phyloP scores from a whole-genome alignment of 2,888 invertebrate species.

The Erebia aethiops region DNA sequence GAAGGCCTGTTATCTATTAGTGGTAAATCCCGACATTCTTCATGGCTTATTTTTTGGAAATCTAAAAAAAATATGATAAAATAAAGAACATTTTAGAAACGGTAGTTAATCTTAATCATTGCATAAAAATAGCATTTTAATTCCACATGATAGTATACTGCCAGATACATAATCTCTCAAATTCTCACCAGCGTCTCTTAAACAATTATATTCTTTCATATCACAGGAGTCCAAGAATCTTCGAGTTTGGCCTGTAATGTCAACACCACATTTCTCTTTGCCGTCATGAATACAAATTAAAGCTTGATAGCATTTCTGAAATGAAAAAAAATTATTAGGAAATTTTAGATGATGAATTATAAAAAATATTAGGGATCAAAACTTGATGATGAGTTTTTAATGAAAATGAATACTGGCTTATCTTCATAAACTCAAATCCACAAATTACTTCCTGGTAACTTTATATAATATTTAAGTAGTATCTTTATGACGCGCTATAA shows the following conservation, averaged over 20 bases:
- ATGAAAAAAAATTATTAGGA: not conserved
- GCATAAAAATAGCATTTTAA: not conserved
- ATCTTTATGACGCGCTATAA: not conserved
- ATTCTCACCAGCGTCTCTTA: conserved; percentile 53
- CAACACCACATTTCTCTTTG: conserved; percentile 58
- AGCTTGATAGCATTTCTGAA: conserved; percentile 62
- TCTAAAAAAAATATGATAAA: not conserved
- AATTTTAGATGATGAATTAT: not conserved
- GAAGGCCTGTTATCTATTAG: conserved; percentile 37
- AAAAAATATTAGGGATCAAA: not conserved
- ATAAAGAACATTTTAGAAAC: not conserved
- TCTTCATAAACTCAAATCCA: conserved; percentile 7
- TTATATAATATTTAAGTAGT: too few relatives aligned
- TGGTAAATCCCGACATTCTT: conserved; percentile 49
- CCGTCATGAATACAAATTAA: conserved; percentile 64
- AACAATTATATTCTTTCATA: conserved; percentile 68
- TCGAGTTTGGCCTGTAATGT: conserved; percentile 47
- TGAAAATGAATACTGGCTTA: conserved; percentile 7
- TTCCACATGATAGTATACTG: conserved; percentile 45
- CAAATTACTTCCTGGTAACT: not conserved
- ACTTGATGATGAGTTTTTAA: not conserved
- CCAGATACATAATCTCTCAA: conserved; percentile 32
- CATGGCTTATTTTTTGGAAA: conserved; percentile 39
- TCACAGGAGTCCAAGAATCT: conserved; percentile 68
- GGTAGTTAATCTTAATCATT: not conserved